Evolutionary conservation across 2,888 invertebrate species (phyloP), one percentile per base, ranked within the genome.

Genomic region (Pteria penguin): DNA sequence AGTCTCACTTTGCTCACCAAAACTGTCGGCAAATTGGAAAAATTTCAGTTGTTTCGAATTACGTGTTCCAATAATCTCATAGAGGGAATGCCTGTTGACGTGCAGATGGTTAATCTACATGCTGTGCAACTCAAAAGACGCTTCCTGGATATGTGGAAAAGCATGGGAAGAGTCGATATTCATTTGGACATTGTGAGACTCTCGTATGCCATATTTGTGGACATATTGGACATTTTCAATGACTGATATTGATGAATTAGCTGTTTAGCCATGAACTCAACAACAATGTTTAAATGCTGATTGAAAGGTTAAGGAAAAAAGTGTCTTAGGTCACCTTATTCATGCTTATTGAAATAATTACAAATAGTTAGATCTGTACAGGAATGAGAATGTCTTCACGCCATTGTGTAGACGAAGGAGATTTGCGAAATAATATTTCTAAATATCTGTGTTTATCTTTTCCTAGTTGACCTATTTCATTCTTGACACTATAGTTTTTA

Each of bases 181-280:
- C 55, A 63, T 31, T 79, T 87, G 8, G 84, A 87, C 24, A 75
- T 85, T 8, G 80, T 84, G 11, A 60, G 79, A 45, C 75, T 84
- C 63, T 83, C 85, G 0, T 82, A 84, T 57, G 84, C 85, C 61
- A 83, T 85, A 60, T 80, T 86, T 24, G 81, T 86, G 0, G 84
- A 84, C 60, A 70, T 84, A 22, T 76, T 86, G 18, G 86, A 86
- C 68, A 75, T 84, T 11, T 79, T 86, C 69, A 82, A 80, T n/a
- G 36, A 36, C 18, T 65, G 36, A 65, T 18, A 14, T 18, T 45
- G 45, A 45, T n/a, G n/a, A n/a, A n/a, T n/a, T n/a, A n/a, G n/a
- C n/a, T n/a, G n/a, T n/a, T n/a, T n/a, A n/a, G n/a, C n/a, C n/a
- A n/a, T n/a, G n/a, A n/a, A n/a, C n/a, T n/a, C n/a, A n/a, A n/a